A percentile compares a stretch with the other conserved stretches of the same genome.
Conservation (phyloP, 2,797 vertebrate genomes). For the Geotrypetes seraphini region DNA sequence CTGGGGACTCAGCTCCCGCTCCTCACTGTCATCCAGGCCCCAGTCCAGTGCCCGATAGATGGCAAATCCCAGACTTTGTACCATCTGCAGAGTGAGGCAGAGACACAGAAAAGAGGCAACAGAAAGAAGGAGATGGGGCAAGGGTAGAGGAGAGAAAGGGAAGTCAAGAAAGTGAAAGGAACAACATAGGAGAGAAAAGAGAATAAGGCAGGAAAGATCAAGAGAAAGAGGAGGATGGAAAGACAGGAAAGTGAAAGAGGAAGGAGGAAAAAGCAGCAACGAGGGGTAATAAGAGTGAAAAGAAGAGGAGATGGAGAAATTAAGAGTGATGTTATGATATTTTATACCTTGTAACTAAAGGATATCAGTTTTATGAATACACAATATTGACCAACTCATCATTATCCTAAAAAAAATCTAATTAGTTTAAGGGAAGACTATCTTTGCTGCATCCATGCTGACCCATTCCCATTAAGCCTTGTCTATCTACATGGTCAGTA, state of each 20-base stretch:
- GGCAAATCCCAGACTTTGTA: slow-evolving; percentile 81
- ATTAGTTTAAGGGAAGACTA: too few species aligned
- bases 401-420: too few species aligned
- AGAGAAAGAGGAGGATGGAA: background rate
- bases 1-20: slow-evolving; percentile 81
- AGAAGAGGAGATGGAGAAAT: too few species aligned
- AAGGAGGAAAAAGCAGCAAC: background rate
- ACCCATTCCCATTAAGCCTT: too few species aligned
- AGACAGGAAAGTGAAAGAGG: background rate
- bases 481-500: too few species aligned
- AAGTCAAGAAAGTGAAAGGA: background rate
- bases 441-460: too few species aligned
- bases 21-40: slow-evolving; percentile 86
- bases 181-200: background rate
- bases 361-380: too few species aligned
- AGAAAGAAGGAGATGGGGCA: background rate
- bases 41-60: slow-evolving; percentile 92
- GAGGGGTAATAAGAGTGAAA: too few species aligned
- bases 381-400: too few species aligned
- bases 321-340: too few species aligned
- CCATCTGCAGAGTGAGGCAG: slow-evolving; percentile 53
- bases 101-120: background rate
- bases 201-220: background rate
- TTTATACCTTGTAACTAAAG: too few species aligned
- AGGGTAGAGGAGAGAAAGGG: background rate